A percentile compares a stretch with the other conserved stretches of the same genome.
Conservation (phyloP, 1,140 invertebrate genomes). For the Ephestia elutella region DNA sequence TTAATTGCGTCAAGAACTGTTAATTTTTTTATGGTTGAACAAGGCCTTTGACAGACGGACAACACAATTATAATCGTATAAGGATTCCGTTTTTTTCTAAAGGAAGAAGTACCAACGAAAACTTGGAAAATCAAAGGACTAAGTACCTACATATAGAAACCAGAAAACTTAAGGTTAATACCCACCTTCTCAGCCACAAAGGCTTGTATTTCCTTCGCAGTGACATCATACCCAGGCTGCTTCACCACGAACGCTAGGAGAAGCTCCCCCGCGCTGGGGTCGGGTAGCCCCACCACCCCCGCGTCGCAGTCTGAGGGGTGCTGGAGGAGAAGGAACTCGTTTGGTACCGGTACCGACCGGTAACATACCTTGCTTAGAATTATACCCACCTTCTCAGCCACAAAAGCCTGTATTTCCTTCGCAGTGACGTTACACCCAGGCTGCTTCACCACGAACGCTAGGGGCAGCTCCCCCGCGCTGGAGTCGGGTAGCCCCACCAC, state of each 20-base stretch:
- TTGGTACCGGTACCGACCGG: too few relatives aligned
- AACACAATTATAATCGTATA: too few relatives aligned
- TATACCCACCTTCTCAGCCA: constrained; percentile 35
- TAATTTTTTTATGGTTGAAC: too few relatives aligned
- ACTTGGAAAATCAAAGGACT: too few relatives aligned
- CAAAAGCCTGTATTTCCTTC: constrained; percentile 69
- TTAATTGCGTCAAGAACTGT: too few relatives aligned
- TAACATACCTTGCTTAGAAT: too few relatives aligned
- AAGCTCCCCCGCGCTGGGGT: constrained; percentile 80
- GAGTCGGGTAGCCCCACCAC: constrained; percentile 84
- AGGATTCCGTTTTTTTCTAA: too few relatives aligned
- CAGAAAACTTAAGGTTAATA: too few relatives aligned
- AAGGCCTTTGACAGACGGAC: too few relatives aligned
- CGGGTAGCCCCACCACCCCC: constrained; percentile 84
- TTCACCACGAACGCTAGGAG: constrained; percentile 79
- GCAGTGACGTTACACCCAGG: constrained; percentile 40
- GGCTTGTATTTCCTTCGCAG: constrained; percentile 64
- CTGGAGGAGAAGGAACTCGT: constrained; percentile 79
- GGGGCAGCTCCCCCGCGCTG: constrained; percentile 81
- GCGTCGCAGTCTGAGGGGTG: constrained; percentile 80
- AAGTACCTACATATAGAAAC: too few relatives aligned
- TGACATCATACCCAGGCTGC: constrained; percentile 43
- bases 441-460: constrained; percentile 76
- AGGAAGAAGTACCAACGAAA: too few relatives aligned
- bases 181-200: constrained; percentile 54